Conservation (phyloP, 2,888 invertebrate genomes). For the Tanytarsus gracilentus region DNA sequence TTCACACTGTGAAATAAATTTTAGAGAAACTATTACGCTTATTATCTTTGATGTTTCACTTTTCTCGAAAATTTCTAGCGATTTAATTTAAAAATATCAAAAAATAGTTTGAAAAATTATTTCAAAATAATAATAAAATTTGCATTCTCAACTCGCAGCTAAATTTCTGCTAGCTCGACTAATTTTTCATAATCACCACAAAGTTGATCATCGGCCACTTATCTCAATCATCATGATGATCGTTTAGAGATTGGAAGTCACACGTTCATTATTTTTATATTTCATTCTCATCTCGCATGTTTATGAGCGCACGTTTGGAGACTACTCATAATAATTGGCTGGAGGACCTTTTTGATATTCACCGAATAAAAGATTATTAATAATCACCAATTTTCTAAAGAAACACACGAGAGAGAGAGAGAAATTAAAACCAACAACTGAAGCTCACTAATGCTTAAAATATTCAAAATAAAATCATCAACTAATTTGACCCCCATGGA, state of each 20-base stretch:
- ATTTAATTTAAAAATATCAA: no score
- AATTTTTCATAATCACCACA: background rate
- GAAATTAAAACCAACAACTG: constrained; percentile 16
- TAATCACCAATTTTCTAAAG: constrained; percentile 11
- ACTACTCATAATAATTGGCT: no score
- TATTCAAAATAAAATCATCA: constrained; percentile 30
- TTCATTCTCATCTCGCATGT: no score
- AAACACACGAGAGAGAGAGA: background rate
- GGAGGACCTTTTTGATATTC: constrained; percentile 10
- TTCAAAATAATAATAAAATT: no score
- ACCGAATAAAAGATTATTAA: constrained; percentile 27
- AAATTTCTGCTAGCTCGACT: no score
- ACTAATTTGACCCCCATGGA: constrained; percentile 27
- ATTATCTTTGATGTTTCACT: no score
- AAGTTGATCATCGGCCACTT: background rate
- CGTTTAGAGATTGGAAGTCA: background rate
- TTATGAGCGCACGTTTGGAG: no score
- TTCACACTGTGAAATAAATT: constrained; percentile 17
- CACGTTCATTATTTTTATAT: background rate
- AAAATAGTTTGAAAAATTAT: no score
- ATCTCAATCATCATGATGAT: background rate
- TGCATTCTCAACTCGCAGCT: no score
- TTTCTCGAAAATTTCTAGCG: no score
- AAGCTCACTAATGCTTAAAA: constrained; percentile 17
- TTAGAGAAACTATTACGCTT: no score